Evolutionary conservation across 23 tunicate genomes (phyloP), one percentile per base, ranked within the genome.

Genomic region (Clavelina lepadiformis): DNA sequence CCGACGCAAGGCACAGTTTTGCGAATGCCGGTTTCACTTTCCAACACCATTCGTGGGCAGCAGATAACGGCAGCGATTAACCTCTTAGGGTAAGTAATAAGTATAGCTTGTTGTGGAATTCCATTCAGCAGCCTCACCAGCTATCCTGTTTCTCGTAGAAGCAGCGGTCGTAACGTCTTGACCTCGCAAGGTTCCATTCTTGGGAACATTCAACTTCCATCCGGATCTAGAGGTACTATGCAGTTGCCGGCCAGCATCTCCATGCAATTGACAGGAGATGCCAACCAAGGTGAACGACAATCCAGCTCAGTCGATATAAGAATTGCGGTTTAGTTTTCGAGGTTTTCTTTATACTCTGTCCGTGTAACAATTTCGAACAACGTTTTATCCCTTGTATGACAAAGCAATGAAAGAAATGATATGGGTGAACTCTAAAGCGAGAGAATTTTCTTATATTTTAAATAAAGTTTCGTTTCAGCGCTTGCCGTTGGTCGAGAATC

Each of bases 161-260:
- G 47, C 28, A 64, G 74, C 57, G 67, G 54, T 3, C 44, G 71
- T 21, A 65, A 65, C 28, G 71, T 65, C 24, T n/a, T 65, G 7
- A 31, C 50, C 62, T 33, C 71, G 7, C 73, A 66, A 26, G 13
- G 23, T 5, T 21, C 53, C 4, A 25, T 37, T 4, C 57, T 69
- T 23, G 73, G 55, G 28, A 61, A 63, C 53, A 65, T 75, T 36
- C 76, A 71, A 34, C 78, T 72, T 20, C n/a, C 65, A 19, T 46
- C 82, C 7, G 58, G 74, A 0, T 54, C 82, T 2, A 25, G 82
- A 6, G 62, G 73, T 1, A 63, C 91, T 35, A 54, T 35, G 31
- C 91, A 82, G 70, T 32, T 82, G 0, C 80, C 85, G 3, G 68
- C 95, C 20, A 71, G 58, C 27, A 21, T 86, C 45, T 85, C 95